These are phyloP conservation scores for Synanthedon formicaeformis DNA, from an alignment of 2,888 invertebrate species.

Conservation along the genomic window DNA sequence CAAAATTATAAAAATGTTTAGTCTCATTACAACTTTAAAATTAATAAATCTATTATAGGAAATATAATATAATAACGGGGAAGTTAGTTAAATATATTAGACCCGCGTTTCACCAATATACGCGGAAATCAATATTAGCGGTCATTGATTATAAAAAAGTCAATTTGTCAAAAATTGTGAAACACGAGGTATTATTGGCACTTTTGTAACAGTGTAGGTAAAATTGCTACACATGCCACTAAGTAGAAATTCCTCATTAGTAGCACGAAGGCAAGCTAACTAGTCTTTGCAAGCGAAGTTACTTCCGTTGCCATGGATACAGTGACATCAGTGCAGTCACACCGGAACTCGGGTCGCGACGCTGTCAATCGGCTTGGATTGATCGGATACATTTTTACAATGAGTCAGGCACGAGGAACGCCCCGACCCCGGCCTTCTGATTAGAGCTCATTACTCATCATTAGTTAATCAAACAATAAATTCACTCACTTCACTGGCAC, in stretches of 20 bases:
- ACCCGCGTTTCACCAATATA: too few species aligned
- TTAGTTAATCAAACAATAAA: constrained; percentile 37
- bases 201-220: too few species aligned
- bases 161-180: too few species aligned
- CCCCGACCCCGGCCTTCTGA: constrained; percentile 48
- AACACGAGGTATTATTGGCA: too few species aligned
- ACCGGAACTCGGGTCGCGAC: constrained; percentile 11
- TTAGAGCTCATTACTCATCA: constrained; percentile 57
- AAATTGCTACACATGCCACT: too few species aligned
- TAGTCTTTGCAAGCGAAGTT: background rate
- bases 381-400: constrained; percentile 13
- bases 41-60: too few species aligned
- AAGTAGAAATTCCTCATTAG: constrained; percentile 4
- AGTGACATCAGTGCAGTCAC: constrained; percentile 9
- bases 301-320: constrained; percentile 20
- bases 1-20: too few species aligned
- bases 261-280: background rate
- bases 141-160: too few species aligned
- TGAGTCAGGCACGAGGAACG: constrained; percentile 57
- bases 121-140: too few species aligned
- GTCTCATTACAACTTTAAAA: too few species aligned
- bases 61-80: too few species aligned
- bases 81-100: too few species aligned
- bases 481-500: constrained; percentile 16
- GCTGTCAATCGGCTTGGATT: constrained; percentile 10